These are phyloP conservation scores for Euleptes europaea DNA, from an alignment of 2,113 vertebrate genomes.

Conservation along the genomic window DNA sequence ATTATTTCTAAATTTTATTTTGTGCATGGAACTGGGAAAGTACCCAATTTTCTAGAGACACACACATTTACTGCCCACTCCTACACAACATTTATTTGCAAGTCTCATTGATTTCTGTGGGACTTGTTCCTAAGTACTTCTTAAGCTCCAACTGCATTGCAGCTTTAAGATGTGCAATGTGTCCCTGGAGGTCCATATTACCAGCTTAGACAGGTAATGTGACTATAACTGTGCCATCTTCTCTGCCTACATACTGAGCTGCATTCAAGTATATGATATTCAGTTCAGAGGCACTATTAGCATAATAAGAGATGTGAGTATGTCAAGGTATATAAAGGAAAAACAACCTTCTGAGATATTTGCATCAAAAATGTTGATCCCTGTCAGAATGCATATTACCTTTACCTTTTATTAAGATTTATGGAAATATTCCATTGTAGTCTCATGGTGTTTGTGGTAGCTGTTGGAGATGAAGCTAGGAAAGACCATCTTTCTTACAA, in stretches of 20 bases:
- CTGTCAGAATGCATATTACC: background rate
- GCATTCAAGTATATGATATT: background rate
- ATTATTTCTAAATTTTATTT: background rate
- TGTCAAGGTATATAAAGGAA: background rate
- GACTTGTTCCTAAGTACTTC: background rate
- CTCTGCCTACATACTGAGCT: background rate
- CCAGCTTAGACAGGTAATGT: constrained; percentile 7
- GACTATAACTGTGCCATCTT: constrained; percentile 9
- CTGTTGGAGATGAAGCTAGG: background rate
- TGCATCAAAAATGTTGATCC: background rate
- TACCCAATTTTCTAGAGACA: background rate
- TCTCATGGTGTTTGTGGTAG: background rate
- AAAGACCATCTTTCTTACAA: background rate
- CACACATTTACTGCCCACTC: background rate
- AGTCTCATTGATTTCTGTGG: background rate
- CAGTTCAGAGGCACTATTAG: background rate
- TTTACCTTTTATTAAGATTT: background rate
- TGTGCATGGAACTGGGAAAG: background rate
- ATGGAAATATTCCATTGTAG: background rate
- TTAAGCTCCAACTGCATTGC: background rate
- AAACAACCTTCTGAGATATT: background rate
- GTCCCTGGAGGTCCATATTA: background rate
- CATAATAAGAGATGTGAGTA: background rate
- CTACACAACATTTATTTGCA: background rate
- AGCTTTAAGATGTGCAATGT: background rate